Conservation (phyloP, 2,113 vertebrate genomes). For the Actenoides lindsayi region DNA sequence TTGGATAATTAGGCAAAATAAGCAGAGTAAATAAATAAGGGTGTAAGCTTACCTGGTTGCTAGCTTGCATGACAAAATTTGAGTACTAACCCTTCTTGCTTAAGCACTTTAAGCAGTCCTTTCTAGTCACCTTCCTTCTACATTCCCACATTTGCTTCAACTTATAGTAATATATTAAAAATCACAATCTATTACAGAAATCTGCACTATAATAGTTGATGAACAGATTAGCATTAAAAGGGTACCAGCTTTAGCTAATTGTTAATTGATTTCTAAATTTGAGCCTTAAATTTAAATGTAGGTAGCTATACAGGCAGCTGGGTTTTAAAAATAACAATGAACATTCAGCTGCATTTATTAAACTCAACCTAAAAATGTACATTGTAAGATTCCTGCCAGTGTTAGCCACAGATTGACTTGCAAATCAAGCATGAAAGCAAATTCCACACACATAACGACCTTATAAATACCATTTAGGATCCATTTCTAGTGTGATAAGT, state of each 20-base stretch:
- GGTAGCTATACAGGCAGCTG: not conserved
- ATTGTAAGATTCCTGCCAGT: not conserved
- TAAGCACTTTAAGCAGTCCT: not conserved
- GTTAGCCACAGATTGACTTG: not conserved
- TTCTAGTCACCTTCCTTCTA: not conserved
- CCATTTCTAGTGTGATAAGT: not conserved
- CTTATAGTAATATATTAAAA: not conserved
- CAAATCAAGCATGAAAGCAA: not conserved
- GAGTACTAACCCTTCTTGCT: not conserved
- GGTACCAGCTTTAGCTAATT: not conserved
- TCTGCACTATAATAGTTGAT: not conserved
- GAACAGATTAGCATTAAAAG: not conserved
- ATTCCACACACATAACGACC: not conserved
- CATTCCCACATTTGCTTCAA: not conserved
- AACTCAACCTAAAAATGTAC: not conserved
- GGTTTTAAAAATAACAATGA: not conserved
- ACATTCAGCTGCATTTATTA: not conserved
- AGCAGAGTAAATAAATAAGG: not conserved
- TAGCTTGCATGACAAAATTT: not conserved
- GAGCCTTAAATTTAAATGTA: not conserved
- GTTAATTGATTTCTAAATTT: not conserved
- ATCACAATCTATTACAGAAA: not conserved
- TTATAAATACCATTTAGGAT: not conserved
- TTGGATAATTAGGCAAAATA: not conserved
- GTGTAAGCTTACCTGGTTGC: not conserved